Conservation (phyloP, 2,113 vertebrate species). For the Thamnaconus septentrionalis region DNA sequence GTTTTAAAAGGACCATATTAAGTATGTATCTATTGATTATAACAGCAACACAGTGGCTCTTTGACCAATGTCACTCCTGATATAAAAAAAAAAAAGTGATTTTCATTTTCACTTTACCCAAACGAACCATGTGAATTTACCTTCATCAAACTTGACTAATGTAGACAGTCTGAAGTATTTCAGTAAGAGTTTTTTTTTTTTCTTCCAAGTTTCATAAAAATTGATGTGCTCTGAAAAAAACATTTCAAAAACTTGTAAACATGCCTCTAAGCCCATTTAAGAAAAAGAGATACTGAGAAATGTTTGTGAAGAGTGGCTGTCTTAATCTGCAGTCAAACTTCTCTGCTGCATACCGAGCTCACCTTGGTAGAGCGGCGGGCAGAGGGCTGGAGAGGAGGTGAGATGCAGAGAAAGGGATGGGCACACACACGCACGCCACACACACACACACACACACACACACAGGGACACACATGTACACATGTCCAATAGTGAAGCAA, state of each 20-base stretch:
- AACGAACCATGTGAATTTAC: background rate
- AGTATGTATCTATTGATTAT: too few relatives aligned
- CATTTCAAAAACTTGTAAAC: background rate
- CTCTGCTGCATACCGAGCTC: constrained; percentile 53
- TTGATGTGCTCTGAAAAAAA: background rate
- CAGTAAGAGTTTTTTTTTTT: background rate
- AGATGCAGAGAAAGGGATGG: constrained; percentile 30
- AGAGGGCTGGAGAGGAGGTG: constrained; percentile 81
- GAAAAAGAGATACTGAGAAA: constrained; percentile 1
- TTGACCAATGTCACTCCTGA: too few relatives aligned
- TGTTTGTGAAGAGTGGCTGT: constrained; percentile 6
- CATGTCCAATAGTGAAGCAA: constrained; percentile 29
- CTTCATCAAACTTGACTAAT: background rate
- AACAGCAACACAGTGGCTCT: too few relatives aligned
- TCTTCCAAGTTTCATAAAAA: constrained; percentile 1
- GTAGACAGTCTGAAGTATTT: background rate
- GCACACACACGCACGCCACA: constrained; percentile 46
- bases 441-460: constrained; percentile 44
- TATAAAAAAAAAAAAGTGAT: background rate
- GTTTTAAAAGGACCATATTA: too few relatives aligned
- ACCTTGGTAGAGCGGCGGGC: constrained; percentile 87
- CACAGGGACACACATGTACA: constrained; percentile 32
- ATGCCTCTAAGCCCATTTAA: background rate
- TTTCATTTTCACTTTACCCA: too few relatives aligned
- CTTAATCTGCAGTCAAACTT: constrained; percentile 5